A percentile compares a stretch with the other conserved stretches of the same genome.
Conservation (phyloP, 2,113 vertebrate genomes). For the Centropus bengalensis region DNA sequence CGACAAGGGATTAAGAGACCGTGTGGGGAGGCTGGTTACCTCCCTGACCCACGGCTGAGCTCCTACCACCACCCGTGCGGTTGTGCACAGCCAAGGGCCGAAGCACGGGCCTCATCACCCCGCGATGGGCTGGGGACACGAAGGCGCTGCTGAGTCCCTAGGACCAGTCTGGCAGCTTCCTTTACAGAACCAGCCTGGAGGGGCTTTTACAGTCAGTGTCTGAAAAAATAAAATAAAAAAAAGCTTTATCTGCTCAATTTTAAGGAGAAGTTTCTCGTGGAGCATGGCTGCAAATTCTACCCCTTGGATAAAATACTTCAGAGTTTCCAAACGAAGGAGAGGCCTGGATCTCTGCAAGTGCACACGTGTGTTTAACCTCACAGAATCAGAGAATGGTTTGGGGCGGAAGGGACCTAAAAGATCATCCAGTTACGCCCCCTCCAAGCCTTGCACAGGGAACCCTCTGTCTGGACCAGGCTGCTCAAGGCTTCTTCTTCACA, state of each 20-base stretch:
- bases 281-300: not conserved
- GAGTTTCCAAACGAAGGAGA: not conserved
- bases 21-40: fast-evolving
- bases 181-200: not conserved
- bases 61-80: fast-evolving
- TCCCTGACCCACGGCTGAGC: not conserved
- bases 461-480: too few species aligned
- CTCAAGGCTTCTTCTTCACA: not conserved
- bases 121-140: fast-evolving
- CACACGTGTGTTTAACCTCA: fast-evolving
- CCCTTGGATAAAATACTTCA: not conserved
- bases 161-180: not conserved
- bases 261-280: not conserved
- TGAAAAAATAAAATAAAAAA: not conserved
- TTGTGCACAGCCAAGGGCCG: fast-evolving
- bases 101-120: not conserved
- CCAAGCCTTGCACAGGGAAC: too few species aligned
- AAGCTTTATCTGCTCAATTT: not conserved
- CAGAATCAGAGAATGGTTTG: not conserved
- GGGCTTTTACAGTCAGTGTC: not conserved
- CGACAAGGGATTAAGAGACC: not conserved
- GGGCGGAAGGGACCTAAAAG: too few species aligned
- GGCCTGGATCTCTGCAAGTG: not conserved
- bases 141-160: not conserved
- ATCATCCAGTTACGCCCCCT: too few species aligned